phyloP scores from a whole-genome alignment of 2,113 vertebrate genomes.

The Alces alces region DNA sequence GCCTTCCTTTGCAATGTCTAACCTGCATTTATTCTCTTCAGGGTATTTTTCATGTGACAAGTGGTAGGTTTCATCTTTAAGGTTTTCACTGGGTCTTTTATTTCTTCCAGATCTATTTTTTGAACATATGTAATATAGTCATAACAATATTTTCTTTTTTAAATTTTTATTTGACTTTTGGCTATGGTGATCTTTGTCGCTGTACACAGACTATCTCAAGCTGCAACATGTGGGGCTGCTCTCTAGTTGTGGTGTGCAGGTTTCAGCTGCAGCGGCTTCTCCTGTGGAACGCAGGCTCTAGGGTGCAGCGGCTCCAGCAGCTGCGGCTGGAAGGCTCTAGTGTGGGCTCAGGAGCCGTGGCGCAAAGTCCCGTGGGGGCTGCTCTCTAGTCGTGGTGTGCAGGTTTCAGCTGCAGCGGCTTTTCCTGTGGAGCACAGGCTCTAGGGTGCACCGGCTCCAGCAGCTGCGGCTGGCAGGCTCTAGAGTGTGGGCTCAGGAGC shows the following conservation, averaged over 20 bases:
- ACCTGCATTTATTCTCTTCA: background rate
- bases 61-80: background rate
- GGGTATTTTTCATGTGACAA: background rate
- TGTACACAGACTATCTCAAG: background rate
- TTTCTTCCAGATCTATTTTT: background rate
- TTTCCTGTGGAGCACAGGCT: background rate
- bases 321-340: too few relatives aligned
- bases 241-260: background rate
- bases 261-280: background rate
- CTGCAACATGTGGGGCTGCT: background rate
- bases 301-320: too few relatives aligned
- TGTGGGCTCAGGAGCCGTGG: too few relatives aligned
- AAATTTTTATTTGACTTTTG: background rate
- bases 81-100: background rate
- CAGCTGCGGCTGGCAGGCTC: background rate
- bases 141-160: background rate
- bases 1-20: background rate
- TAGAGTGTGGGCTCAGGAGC: background rate
- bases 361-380: background rate
- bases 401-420: background rate
- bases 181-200: background rate
- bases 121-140: background rate
- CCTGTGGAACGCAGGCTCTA: background rate
- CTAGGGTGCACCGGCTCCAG: background rate
- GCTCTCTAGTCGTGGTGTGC: fast-evolving